Percentiles rank a stretch among this genome's conserved stretches.
These are phyloP conservation scores for Rhyacophila brunnea DNA, from an alignment of 1,140 invertebrate genomes.

Conservation along the genomic window DNA sequence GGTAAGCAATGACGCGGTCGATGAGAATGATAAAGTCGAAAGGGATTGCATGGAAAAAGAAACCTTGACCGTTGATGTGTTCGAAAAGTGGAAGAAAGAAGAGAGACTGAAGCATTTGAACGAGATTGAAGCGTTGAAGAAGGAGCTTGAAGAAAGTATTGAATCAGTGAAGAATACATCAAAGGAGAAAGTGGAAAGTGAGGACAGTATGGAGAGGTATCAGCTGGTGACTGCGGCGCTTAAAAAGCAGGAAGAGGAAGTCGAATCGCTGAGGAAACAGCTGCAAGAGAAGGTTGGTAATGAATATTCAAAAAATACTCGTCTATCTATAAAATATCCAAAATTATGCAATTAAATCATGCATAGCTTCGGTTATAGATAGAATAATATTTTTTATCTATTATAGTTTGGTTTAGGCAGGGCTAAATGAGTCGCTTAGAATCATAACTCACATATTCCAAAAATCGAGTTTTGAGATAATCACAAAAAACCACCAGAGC, in stretches of 20 bases:
- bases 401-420: too few species aligned
- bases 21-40: constrained; percentile 38
- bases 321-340: too few species aligned
- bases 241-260: constrained; percentile 44
- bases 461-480: too few species aligned
- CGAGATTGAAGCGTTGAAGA: constrained; percentile 47
- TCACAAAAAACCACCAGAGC: too few species aligned
- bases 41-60: constrained; percentile 32
- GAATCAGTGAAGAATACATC: constrained; percentile 30
- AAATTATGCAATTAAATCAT: too few species aligned
- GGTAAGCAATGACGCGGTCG: constrained; percentile 24
- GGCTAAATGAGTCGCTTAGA: too few species aligned
- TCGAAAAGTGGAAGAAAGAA: constrained; percentile 48
- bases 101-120: constrained; percentile 49
- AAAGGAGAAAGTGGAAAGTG: constrained; percentile 22
- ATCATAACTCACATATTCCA: too few species aligned
- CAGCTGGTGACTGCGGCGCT: constrained; percentile 37
- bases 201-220: constrained; percentile 33
- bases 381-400: too few species aligned
- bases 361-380: too few species aligned
- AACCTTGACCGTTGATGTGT: constrained; percentile 40
- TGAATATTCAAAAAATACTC: too few species aligned
- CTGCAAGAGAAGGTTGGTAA: constrained; percentile 31
- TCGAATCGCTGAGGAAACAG: constrained; percentile 40
- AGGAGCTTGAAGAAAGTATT: constrained; percentile 35